Percentiles rank a stretch among this genome's conserved stretches.
phyloP scores from a whole-genome alignment of 2,113 vertebrate species.

The Ranitomeya imitator region DNA sequence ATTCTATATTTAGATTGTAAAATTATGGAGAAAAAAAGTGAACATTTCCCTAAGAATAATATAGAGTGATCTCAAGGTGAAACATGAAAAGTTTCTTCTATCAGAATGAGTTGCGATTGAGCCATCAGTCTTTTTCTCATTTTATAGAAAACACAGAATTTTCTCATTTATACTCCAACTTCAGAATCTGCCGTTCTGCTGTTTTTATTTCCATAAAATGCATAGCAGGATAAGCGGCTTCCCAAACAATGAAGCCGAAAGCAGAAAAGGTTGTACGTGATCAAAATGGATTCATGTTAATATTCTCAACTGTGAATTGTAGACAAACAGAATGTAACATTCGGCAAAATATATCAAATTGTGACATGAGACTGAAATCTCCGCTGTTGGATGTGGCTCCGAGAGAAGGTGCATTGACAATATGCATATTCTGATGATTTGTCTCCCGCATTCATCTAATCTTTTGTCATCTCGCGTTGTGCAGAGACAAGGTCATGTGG shows the following conservation, averaged over 20 bases:
- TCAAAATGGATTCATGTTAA: slow-evolving; percentile 40
- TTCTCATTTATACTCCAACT: background rate
- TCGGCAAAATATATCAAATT: slow-evolving; percentile 14
- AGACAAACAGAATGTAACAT: slow-evolving; percentile 17
- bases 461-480: slow-evolving; percentile 59
- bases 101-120: background rate
- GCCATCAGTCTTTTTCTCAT: background rate
- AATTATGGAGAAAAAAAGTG: too few relatives aligned
- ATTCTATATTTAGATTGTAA: too few relatives aligned
- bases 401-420: background rate
- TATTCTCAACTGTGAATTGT: slow-evolving; percentile 17
- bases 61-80: background rate
- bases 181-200: background rate
- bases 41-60: too few relatives aligned
- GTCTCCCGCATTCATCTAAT: slow-evolving; percentile 19
- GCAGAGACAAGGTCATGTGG: slow-evolving; percentile 79
- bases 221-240: slow-evolving; percentile 16
- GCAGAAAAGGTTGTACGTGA: slow-evolving; percentile 32
- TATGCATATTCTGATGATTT: slow-evolving; percentile 10
- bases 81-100: background rate
- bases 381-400: background rate
- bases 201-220: background rate
- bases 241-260: slow-evolving; percentile 29
- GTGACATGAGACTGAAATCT: slow-evolving; percentile 13
- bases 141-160: background rate